These are phyloP conservation scores for Clostera curtula DNA, from an alignment of 2,888 invertebrate species.

Conservation along the genomic window DNA sequence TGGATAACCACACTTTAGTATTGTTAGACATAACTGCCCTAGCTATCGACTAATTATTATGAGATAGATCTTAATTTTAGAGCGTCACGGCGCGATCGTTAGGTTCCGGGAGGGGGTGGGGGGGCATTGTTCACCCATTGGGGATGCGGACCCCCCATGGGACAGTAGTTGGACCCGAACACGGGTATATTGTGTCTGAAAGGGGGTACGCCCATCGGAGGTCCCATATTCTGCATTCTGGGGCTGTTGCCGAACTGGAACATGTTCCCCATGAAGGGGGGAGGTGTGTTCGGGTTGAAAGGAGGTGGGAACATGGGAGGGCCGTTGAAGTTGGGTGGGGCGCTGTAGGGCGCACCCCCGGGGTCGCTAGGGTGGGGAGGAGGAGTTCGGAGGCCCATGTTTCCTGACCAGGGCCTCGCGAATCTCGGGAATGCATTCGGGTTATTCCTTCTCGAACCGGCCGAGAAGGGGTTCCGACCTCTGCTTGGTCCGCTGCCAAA, in stretches of 20 bases:
- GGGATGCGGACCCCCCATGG: conserved; percentile 32
- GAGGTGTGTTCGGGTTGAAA: conserved; percentile 25
- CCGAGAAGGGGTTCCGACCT: conserved; percentile 47
- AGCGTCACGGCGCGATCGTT: conserved; percentile 25
- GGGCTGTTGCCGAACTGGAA: conserved; percentile 44
- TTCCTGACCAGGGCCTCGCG: conserved; percentile 32
- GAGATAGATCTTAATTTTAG: conserved; percentile 22
- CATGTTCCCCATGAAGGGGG: conserved; percentile 25
- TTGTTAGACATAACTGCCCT: conserved; percentile 43
- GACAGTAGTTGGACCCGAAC: conserved; percentile 41
- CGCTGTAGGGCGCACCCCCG: conserved; percentile 19
- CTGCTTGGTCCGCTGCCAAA: conserved; percentile 55
- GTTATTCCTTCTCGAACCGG: conserved; percentile 36
- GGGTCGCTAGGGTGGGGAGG: conserved; percentile 33
- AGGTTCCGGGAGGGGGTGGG: conserved; percentile 62
- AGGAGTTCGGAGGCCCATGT: conserved; percentile 33
- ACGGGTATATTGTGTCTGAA: conserved; percentile 37
- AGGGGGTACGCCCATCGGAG: conserved; percentile 21
- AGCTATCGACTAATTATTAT: conserved; percentile 37
- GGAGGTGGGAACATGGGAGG: conserved; percentile 39
- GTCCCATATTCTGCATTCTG: conserved; percentile 31
- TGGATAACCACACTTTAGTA: conserved; percentile 69
- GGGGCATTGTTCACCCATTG: conserved; percentile 48
- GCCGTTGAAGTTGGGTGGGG: conserved; percentile 30
- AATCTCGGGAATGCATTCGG: conserved; percentile 34